These are phyloP conservation scores for Coptotermes formosanus DNA, from an alignment of 1,140 invertebrate species.

Conservation along the genomic window DNA sequence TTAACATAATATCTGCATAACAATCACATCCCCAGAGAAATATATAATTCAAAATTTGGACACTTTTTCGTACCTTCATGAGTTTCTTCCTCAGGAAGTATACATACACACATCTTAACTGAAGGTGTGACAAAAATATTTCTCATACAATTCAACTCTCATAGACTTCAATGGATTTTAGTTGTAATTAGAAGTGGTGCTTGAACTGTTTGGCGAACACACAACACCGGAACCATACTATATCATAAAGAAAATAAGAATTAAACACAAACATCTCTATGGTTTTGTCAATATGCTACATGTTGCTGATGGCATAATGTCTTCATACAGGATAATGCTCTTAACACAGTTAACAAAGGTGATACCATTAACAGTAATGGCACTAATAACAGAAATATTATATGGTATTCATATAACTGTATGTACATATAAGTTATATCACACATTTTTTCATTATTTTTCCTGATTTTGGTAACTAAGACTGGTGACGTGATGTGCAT, in stretches of 20 bases:
- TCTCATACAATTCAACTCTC: neutral
- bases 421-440: neutral
- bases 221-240: neutral
- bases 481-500: neutral
- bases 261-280: neutral
- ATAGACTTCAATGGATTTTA: neutral
- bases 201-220: neutral
- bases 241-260: neutral
- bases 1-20: neutral
- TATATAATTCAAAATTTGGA: neutral
- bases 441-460: neutral
- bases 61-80: neutral
- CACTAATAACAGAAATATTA: neutral
- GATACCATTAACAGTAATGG: neutral
- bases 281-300: neutral
- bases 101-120: neutral
- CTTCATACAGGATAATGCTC: neutral
- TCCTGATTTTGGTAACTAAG: neutral
- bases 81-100: constrained; percentile 15
- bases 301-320: neutral
- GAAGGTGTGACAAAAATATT: neutral
- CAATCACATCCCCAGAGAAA: constrained; percentile 22
- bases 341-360: neutral
- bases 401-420: neutral
- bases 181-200: neutral